Base-by-base conservation (phyloP, 2,888 invertebrate species). In the Aspidiotus destructor region DNA sequence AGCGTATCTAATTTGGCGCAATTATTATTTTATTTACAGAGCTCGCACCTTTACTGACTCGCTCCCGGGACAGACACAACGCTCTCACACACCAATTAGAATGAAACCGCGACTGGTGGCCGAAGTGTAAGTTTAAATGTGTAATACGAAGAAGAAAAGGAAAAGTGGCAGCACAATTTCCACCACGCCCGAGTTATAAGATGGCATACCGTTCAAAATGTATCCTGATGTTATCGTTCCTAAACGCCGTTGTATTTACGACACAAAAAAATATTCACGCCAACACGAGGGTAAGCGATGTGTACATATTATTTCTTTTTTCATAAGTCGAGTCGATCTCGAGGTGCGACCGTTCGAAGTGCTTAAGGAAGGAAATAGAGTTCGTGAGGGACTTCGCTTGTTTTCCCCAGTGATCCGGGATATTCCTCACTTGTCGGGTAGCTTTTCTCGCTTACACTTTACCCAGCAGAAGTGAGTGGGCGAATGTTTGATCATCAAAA, bases 141-240 rank as follows among this genome's bases (percentile, higher is more conserved):
- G 65, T 65, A 57, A 65, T 65, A 65, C 65, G 57, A 58, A 65
- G 65, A 65, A 58, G 55, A 65, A 65, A 65, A 65, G 65, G 65
- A 65, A 65, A 65, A 65, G 65, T 65, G 65, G 65, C 65, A 58
- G 65, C 65, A 65, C 65, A 57, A 58, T 57, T 65, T 65, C 65
- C 65, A 65, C 65, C 55, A 65, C 65, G 57, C 57, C 65, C 65
- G 17, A 44, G 44, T 57, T 55, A 57, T 65, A 65, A 65, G 58
- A 65, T 65, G 65, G 65, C 65, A 55, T 44, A 58, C 65, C 57
- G 57, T 65, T 65, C 65, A 65, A 65, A 65, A 65, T 65, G 65
- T 57, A 65, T 65, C 48, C 58, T 65, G 65, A 65, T 65, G 44
- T 65, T 65, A 65, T 65, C 65, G 44, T 65, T 65, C 41, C 55